phyloP scores from a whole-genome alignment of 2,113 vertebrate species.

The Melozone crissalis region DNA sequence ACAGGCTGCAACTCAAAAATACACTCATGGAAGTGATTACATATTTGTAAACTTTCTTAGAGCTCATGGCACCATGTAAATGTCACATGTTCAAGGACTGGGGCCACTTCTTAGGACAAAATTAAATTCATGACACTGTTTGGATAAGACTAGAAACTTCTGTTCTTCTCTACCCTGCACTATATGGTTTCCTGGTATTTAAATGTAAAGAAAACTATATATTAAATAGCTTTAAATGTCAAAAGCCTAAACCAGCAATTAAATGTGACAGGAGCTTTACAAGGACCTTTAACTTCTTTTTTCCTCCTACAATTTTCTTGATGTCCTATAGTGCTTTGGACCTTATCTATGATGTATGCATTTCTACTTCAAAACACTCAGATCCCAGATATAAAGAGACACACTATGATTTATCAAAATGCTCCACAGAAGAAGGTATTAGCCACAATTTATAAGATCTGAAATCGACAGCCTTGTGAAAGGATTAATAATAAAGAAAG shows the following conservation, averaged over 20 bases:
- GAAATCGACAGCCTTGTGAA: background rate
- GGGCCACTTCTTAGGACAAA: background rate
- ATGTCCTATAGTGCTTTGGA: background rate
- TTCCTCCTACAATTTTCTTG: background rate
- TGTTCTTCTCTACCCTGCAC: background rate
- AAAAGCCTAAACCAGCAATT: slow-evolving; percentile 22
- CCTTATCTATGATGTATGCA: slow-evolving; percentile 22
- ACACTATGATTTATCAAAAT: slow-evolving; percentile 28
- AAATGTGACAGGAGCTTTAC: background rate
- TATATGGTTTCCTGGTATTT: background rate
- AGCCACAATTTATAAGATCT: slow-evolving; percentile 7
- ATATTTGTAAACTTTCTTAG: background rate
- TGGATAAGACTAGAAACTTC: background rate
- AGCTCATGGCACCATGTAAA: background rate
- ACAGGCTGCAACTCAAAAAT: background rate
- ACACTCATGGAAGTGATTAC: background rate
- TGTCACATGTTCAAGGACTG: background rate
- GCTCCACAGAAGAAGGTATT: background rate
- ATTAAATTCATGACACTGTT: background rate
- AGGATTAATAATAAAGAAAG: background rate
- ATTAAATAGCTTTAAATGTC: background rate
- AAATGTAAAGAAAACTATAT: background rate
- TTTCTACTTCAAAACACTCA: slow-evolving; percentile 31
- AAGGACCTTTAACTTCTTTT: background rate
- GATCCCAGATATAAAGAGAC: slow-evolving; percentile 7